Conservation (phyloP, 2,888 invertebrate genomes). For the Lasioglossum malachurum region DNA sequence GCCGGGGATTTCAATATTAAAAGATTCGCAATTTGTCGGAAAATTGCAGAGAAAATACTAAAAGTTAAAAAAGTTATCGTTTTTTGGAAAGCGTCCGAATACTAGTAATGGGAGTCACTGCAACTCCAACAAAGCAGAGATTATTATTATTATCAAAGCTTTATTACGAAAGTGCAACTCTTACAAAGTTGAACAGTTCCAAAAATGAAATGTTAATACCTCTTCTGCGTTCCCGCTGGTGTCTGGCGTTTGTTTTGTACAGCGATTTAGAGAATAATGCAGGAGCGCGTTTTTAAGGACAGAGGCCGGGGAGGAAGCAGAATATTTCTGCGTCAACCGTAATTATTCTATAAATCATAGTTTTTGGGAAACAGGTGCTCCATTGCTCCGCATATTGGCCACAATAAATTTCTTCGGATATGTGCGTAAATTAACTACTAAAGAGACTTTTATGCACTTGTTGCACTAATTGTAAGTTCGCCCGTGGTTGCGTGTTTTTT, state of each 20-base stretch:
- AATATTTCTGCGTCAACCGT: conserved; percentile 12
- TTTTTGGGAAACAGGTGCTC: conserved; percentile 26
- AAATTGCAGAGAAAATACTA: no score
- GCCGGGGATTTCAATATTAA: no score
- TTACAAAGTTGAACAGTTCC: background rate
- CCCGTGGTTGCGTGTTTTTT: conserved; percentile 29
- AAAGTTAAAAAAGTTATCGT: no score
- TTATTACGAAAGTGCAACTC: background rate
- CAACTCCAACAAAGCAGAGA: no score
- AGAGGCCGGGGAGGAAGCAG: background rate
- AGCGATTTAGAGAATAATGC: background rate
- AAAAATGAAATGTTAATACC: background rate
- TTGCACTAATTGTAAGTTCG: conserved; percentile 44
- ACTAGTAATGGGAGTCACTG: no score
- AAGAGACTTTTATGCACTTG: conserved; percentile 61
- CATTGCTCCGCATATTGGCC: conserved; percentile 6
- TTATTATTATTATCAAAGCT: no score
- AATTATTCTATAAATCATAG: conserved; percentile 26
- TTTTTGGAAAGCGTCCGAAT: no score
- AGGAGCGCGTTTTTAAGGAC: background rate
- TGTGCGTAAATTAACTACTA: conserved; percentile 43
- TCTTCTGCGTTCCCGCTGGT: background rate
- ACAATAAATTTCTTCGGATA: conserved; percentile 39
- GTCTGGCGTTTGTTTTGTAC: background rate
- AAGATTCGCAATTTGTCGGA: no score